phyloP scores from a whole-genome alignment of 92 coral and sea anemone species.

The Palythoa caribaeorum region DNA sequence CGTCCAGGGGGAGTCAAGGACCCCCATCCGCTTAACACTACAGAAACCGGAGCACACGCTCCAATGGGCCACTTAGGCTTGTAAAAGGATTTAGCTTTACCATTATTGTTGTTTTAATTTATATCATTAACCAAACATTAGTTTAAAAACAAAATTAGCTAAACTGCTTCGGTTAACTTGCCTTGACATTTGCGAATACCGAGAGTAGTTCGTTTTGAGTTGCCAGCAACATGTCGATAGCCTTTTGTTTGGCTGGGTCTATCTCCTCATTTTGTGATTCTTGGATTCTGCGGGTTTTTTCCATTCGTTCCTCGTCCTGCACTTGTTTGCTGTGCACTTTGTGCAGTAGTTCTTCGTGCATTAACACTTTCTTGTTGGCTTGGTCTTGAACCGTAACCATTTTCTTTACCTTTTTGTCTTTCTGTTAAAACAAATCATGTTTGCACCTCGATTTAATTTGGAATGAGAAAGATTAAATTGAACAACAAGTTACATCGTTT shows the following conservation, averaged over 20 bases:
- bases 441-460: neutral
- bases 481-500: neutral
- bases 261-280: constrained; percentile 62
- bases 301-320: constrained; percentile 72
- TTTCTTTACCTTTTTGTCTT: constrained; percentile 71
- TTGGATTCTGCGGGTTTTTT: constrained; percentile 81
- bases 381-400: constrained; percentile 64
- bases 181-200: constrained; percentile 76
- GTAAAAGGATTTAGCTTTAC: too few relatives aligned
- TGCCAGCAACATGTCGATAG: constrained; percentile 81
- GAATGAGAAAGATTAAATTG: neutral
- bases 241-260: constrained; percentile 72
- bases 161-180: neutral
- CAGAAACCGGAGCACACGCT: too few relatives aligned
- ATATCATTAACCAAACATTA: too few relatives aligned
- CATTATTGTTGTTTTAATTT: too few relatives aligned
- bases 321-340: constrained; percentile 74
- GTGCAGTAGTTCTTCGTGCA: constrained; percentile 93
- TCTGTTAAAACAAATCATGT: constrained; percentile 47
- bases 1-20: too few relatives aligned
- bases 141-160: too few relatives aligned
- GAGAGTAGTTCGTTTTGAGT: constrained; percentile 88
- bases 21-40: too few relatives aligned
- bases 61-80: too few relatives aligned
- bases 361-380: constrained; percentile 76